Evolutionary conservation across 1,140 invertebrate genomes (phyloP).

Genomic region (Archegozetes longisetosus): DNA sequence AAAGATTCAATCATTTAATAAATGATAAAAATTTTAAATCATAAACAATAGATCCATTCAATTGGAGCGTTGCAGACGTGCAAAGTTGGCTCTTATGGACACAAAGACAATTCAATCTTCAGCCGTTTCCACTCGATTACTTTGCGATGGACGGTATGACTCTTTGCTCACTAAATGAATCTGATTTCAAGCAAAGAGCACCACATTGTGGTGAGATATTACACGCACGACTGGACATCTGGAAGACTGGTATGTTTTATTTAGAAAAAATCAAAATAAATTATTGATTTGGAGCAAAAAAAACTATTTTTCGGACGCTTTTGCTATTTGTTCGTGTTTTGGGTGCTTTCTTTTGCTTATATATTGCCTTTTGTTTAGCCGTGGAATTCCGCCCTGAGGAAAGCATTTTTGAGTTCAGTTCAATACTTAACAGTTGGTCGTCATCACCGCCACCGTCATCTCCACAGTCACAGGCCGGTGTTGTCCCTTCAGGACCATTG

Average conservation of each 20-base stretch:
- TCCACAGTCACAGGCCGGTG: slow-evolving; percentile 7
- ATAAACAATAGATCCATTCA: neutral
- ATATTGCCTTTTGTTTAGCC: neutral
- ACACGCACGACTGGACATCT: slow-evolving; percentile 74
- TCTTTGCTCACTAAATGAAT: slow-evolving; percentile 55
- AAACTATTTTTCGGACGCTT: too few relatives aligned
- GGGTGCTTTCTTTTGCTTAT: neutral
- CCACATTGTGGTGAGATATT: slow-evolving; percentile 66
- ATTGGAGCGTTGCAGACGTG: neutral
- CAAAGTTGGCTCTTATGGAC: neutral
- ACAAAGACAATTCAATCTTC: neutral
- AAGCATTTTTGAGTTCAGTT: slow-evolving; percentile 24
- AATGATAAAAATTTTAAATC: too few relatives aligned
- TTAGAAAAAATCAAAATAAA: slow-evolving; percentile 5
- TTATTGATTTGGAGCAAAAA: neutral
- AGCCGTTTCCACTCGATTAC: neutral
- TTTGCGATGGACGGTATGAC: slow-evolving; percentile 61
- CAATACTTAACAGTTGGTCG: slow-evolving; percentile 24
- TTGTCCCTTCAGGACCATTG: neutral
- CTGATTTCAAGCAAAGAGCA: slow-evolving; percentile 62
- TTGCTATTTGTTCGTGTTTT: too few relatives aligned
- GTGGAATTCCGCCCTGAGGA: slow-evolving; percentile 20
- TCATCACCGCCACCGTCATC: slow-evolving; percentile 2
- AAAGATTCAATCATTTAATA: too few relatives aligned
- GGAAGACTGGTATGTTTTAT: slow-evolving; percentile 44